Evolutionary conservation across 2,797 vertebrate species (phyloP).

Genomic region (Liasis olivaceus): DNA sequence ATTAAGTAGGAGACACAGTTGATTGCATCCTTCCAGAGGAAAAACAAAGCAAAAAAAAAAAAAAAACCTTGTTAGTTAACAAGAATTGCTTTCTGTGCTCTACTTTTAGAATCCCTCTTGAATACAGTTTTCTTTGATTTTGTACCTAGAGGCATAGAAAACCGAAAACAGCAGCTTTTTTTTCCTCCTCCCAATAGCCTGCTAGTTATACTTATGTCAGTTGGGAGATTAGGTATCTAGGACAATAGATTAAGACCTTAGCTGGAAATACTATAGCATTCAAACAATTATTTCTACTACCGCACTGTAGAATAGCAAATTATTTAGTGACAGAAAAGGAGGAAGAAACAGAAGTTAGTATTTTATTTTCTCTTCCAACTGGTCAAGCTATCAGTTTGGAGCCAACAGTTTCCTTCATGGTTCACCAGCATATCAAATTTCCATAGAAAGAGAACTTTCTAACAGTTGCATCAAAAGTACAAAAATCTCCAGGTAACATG

Average conservation of each 20-base stretch:
- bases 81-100: slow-evolving; percentile 39
- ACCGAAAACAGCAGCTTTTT: background rate
- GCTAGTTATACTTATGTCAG: slow-evolving; percentile 28
- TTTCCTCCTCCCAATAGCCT: background rate
- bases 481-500: background rate
- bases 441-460: background rate
- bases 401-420: slow-evolving; percentile 10
- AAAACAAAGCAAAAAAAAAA: slow-evolving; percentile 40
- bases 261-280: slow-evolving; percentile 9
- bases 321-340: slow-evolving; percentile 24
- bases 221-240: slow-evolving; percentile 42
- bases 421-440: background rate
- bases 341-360: background rate
- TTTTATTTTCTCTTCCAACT: slow-evolving; percentile 43
- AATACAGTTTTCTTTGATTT: slow-evolving; percentile 44
- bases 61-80: slow-evolving; percentile 57
- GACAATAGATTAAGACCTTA: slow-evolving; percentile 36
- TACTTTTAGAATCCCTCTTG: slow-evolving; percentile 32
- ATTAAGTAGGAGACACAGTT: slow-evolving; percentile 45
- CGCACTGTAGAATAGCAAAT: slow-evolving; percentile 43
- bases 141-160: slow-evolving; percentile 37
- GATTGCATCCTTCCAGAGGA: slow-evolving; percentile 37
- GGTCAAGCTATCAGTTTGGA: slow-evolving; percentile 18
- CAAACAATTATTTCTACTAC: slow-evolving; percentile 31
- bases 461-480: background rate